phyloP scores from a whole-genome alignment of 2,888 invertebrate species.

The Chymomyza amoena region DNA sequence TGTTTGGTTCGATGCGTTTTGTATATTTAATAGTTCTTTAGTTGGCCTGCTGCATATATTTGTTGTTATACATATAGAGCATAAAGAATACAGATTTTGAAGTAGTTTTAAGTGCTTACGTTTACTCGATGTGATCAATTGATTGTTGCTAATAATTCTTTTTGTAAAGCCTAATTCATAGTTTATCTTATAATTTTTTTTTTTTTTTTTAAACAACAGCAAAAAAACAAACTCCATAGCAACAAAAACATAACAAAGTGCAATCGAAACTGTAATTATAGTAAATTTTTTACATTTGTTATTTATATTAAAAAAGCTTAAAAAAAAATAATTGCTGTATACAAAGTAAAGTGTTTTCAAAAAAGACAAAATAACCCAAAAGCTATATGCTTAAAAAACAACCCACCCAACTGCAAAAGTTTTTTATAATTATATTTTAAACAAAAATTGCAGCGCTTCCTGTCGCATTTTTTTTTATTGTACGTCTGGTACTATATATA shows the following conservation, averaged over 20 bases:
- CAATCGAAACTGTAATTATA: conserved; percentile 50
- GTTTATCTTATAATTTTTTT: not conserved
- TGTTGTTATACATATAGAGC: conserved; percentile 50
- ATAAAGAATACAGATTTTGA: conserved; percentile 35
- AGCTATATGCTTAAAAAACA: not conserved
- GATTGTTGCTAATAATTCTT: conserved; percentile 57
- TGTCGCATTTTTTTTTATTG: conserved; percentile 8
- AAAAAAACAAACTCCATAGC: conserved; percentile 17
- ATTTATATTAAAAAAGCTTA: conserved; percentile 41
- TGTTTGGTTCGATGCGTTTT: not conserved
- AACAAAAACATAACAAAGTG: conserved; percentile 48
- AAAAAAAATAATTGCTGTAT: not conserved
- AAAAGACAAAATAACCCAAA: conserved; percentile 14
- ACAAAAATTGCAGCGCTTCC: conserved; percentile 11
- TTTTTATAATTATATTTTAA: not conserved
- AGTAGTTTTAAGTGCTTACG: conserved; percentile 54
- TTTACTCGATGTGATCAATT: conserved; percentile 62
- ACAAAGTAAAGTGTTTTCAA: not conserved
- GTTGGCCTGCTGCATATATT: conserved; percentile 27
- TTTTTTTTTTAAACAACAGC: conserved; percentile 20
- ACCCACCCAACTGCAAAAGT: not conserved
- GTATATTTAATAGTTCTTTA: not conserved
- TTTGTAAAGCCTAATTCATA: conserved; percentile 17
- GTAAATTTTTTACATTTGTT: conserved; percentile 54
- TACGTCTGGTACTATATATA: not conserved